phyloP scores from a whole-genome alignment of 2,888 invertebrate genomes.

The Napeogenes sylphis region DNA sequence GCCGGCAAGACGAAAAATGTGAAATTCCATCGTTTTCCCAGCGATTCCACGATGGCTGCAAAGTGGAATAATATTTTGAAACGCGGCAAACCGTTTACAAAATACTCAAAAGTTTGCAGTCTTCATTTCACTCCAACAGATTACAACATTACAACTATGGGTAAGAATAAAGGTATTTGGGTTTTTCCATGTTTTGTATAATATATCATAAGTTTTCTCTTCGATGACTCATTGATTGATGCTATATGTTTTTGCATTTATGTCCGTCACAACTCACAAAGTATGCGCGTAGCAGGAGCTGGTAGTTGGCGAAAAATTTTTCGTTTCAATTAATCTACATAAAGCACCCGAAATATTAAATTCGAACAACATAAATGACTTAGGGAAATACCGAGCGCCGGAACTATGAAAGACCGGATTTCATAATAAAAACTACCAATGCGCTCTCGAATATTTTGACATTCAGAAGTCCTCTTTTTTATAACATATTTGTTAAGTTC shows the following conservation, averaged over 20 bases:
- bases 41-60: slow-evolving; percentile 61
- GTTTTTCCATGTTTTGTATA: slow-evolving; percentile 57
- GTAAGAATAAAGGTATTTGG: slow-evolving; percentile 73
- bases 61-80: slow-evolving; percentile 69
- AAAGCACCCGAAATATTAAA: too few relatives aligned
- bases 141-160: slow-evolving; percentile 74
- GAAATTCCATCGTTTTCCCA: slow-evolving; percentile 72
- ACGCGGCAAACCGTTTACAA: slow-evolving; percentile 71
- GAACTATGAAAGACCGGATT: slow-evolving; percentile 32
- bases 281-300: too few relatives aligned
- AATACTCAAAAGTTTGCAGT: slow-evolving; percentile 75
- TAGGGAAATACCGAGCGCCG: slow-evolving; percentile 22
- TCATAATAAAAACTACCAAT: slow-evolving; percentile 27
- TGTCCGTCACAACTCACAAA: not conserved
- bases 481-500: not conserved
- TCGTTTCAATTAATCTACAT: too few relatives aligned
- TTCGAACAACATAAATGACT: too few relatives aligned
- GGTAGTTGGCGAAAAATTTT: too few relatives aligned
- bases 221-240: slow-evolving; percentile 46
- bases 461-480: slow-evolving; percentile 32
- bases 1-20: slow-evolving; percentile 77
- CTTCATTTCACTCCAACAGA: slow-evolving; percentile 69
- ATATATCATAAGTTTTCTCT: slow-evolving; percentile 41
- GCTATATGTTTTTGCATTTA: slow-evolving; percentile 21
- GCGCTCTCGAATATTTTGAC: slow-evolving; percentile 32